Evolutionary conservation across 2,888 invertebrate genomes (phyloP).

Genomic region (Octonoba sinensis): DNA sequence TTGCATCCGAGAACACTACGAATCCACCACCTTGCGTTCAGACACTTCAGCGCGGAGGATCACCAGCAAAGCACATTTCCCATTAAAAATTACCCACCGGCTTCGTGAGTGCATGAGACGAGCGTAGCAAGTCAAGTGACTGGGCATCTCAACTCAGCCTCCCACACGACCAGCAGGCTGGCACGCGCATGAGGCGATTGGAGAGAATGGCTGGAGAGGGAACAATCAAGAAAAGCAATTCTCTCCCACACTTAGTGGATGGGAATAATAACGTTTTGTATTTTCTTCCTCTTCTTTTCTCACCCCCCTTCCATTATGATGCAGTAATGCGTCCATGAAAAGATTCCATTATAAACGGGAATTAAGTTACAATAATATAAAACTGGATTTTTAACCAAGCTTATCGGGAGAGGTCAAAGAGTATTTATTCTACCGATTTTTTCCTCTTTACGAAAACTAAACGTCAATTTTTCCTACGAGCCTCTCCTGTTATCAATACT

Average conservation of each 20-base stretch:
- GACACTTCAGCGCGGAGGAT: conserved; percentile 4
- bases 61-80: conserved; percentile 23
- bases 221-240: not conserved
- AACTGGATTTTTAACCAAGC: too few relatives aligned
- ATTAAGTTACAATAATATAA: too few relatives aligned
- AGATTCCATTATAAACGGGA: not conserved
- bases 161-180: not conserved
- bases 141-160: conserved; percentile 14
- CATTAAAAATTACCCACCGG: conserved; percentile 50
- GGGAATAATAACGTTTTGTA: conserved; percentile 6
- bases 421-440: too few relatives aligned
- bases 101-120: conserved; percentile 11
- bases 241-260: not conserved
- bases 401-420: too few relatives aligned
- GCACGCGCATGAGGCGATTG: not conserved
- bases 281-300: not conserved
- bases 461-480: too few relatives aligned
- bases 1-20: not conserved
- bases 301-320: conserved; percentile 1
- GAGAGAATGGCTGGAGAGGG: not conserved
- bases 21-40: too few relatives aligned
- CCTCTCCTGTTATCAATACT: too few relatives aligned
- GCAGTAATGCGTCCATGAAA: not conserved
- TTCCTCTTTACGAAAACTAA: too few relatives aligned
- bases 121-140: conserved; percentile 16